Percentiles rank a stretch among this genome's conserved stretches.
Conservation (phyloP, 1,140 invertebrate species). For the Tribolium castaneum region DNA sequence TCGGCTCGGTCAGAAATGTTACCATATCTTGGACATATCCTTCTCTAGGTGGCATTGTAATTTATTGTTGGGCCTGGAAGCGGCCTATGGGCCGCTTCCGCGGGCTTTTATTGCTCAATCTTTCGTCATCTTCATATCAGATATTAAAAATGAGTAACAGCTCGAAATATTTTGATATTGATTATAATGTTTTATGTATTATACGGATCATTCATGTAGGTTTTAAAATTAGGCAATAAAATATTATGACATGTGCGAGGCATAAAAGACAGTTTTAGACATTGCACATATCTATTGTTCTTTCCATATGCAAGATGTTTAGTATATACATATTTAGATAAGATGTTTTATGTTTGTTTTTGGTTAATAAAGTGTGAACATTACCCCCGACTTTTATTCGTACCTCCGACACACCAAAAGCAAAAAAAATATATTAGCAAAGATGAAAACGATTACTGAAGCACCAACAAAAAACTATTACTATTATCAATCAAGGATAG, state of each 20-base stretch:
- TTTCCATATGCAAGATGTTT: conserved; percentile 61
- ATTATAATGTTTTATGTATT: conserved; percentile 50
- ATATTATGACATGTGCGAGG: conserved; percentile 44
- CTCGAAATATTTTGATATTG: conserved; percentile 51
- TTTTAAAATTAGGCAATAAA: conserved; percentile 48
- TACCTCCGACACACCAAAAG: no score
- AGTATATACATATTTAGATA: conserved; percentile 58
- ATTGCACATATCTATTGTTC: conserved; percentile 58
- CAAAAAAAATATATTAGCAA: neutral
- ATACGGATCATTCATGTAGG: conserved; percentile 42
- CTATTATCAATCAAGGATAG: no score
- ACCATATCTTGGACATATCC: conserved; percentile 28
- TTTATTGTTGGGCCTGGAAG: conserved; percentile 9
- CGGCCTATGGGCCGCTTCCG: neutral
- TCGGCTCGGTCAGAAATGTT: conserved; percentile 45
- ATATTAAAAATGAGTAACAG: conserved; percentile 44
- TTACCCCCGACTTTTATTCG: conserved; percentile 36
- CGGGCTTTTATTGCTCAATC: conserved; percentile 52
- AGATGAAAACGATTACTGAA: neutral
- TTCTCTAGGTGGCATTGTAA: conserved; percentile 19
- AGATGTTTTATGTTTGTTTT: conserved; percentile 60
- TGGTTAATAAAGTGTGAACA: conserved; percentile 62
- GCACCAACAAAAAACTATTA: no score
- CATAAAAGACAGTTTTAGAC: conserved; percentile 50
- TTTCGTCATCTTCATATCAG: conserved; percentile 47